Percentiles rank a stretch among this genome's conserved stretches.
These are phyloP conservation scores for Phalacrocorax brasilianus DNA, from an alignment of 2,113 vertebrate genomes.

Conservation along the genomic window DNA sequence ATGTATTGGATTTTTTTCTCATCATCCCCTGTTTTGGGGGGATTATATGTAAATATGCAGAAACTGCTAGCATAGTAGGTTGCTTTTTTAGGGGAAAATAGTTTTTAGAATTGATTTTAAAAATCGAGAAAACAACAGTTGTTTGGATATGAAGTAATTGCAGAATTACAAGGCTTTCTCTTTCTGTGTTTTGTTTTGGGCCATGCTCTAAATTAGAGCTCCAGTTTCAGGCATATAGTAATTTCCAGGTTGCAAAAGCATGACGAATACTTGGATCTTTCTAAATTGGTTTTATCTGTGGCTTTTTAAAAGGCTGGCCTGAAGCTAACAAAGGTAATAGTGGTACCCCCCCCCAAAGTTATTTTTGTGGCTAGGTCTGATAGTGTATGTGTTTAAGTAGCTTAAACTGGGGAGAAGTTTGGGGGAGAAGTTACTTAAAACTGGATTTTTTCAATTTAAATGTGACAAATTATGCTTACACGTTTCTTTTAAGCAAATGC, in stretches of 20 bases:
- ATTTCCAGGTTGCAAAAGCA: neutral
- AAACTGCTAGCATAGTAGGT: neutral
- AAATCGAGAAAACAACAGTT: neutral
- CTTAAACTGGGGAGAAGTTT: neutral
- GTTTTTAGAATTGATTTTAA: neutral
- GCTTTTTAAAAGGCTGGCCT: neutral
- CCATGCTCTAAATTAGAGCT: conserved; percentile 62
- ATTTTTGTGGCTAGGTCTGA: neutral
- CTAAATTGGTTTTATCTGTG: neutral
- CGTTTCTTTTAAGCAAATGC: neutral
- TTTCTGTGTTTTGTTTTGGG: neutral
- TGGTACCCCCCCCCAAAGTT: neutral
- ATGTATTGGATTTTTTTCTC: neutral
- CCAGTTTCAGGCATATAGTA: neutral
- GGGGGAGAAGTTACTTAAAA: neutral
- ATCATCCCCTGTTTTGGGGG: conserved; percentile 33
- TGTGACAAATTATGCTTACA: neutral
- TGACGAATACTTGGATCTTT: neutral
- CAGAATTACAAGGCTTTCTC: neutral
- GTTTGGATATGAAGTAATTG: neutral
- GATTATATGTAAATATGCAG: neutral
- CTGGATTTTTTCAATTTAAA: neutral
- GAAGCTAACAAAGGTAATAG: neutral
- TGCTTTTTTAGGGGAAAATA: neutral
- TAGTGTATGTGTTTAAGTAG: neutral